These are phyloP conservation scores for Icerya purchasi DNA, from an alignment of 2,888 invertebrate genomes.

Conservation along the genomic window DNA sequence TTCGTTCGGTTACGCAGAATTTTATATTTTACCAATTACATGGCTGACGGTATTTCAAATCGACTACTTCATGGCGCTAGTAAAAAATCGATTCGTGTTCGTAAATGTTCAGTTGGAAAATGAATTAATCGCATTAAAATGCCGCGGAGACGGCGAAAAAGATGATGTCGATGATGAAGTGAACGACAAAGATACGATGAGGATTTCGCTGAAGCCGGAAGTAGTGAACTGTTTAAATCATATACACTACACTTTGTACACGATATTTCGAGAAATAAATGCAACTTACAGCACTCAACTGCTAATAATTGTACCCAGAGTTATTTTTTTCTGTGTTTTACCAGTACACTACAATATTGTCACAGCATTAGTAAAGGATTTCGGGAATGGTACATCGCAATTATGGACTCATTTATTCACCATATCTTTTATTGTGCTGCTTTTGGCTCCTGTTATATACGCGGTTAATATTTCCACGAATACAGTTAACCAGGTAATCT, in stretches of 20 bases:
- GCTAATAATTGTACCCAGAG: conserved; percentile 12
- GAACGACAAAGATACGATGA: conserved; percentile 1
- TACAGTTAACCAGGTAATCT: conserved; percentile 13
- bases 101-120: conserved; percentile 12
- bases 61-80: conserved; percentile 12
- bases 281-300: conserved; percentile 13
- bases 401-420: conserved; percentile 15
- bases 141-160: background rate
- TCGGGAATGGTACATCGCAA: conserved; percentile 4
- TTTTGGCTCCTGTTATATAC: conserved; percentile 13
- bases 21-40: conserved; percentile 13
- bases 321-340: conserved; percentile 13
- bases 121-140: background rate
- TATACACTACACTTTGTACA: conserved; percentile 12
- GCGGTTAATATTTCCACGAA: conserved; percentile 12
- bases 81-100: conserved; percentile 12
- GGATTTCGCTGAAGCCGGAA: background rate
- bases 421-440: conserved; percentile 11
- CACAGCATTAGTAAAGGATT: conserved; percentile 11
- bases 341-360: conserved; percentile 16
- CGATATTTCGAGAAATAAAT: conserved; percentile 11
- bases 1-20: conserved; percentile 12
- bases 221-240: conserved; percentile 7
- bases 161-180: background rate
- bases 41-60: conserved; percentile 15